These are phyloP conservation scores for Enteromius mattozi DNA, from an alignment of 2,797 vertebrate species.

Conservation along the genomic window DNA sequence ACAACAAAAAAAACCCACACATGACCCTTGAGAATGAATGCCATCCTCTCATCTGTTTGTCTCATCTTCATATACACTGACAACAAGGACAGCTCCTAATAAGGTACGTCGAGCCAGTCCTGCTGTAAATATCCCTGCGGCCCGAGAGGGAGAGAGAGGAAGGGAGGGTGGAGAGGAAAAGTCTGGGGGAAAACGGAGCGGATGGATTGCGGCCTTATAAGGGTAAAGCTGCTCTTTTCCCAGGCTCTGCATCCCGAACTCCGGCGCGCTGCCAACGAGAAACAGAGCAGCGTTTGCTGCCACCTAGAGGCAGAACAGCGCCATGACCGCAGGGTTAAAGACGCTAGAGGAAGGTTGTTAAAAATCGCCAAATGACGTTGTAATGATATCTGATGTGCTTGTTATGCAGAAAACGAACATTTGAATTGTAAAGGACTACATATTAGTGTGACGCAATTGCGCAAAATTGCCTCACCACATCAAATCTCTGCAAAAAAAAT, in stretches of 20 bases:
- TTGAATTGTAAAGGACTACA: too few species aligned
- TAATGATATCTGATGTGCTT: too few species aligned
- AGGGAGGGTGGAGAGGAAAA: constrained; percentile 70
- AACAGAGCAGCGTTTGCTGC: constrained; percentile 62
- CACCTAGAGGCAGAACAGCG: constrained; percentile 68
- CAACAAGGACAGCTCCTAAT: constrained; percentile 83
- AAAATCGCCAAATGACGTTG: neutral
- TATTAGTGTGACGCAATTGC: too few species aligned
- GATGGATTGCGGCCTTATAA: constrained; percentile 85
- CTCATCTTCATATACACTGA: constrained; percentile 71
- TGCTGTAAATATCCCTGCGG: constrained; percentile 84
- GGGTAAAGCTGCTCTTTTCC: constrained; percentile 83
- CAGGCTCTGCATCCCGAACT: constrained; percentile 80
- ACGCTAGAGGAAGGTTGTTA: neutral
- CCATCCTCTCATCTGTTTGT: constrained; percentile 75
- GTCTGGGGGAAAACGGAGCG: constrained; percentile 70
- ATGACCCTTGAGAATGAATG: constrained; percentile 44
- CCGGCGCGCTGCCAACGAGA: constrained; percentile 72
- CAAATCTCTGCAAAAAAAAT: too few species aligned
- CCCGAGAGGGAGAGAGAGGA: constrained; percentile 74
- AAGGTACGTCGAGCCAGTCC: constrained; percentile 78
- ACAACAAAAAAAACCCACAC: constrained; percentile 18
- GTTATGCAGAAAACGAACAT: too few species aligned
- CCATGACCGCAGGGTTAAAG: constrained; percentile 48
- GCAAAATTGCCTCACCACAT: too few species aligned